phyloP scores from a whole-genome alignment of 2,113 vertebrate genomes.

The Cochlearius cochlearius region DNA sequence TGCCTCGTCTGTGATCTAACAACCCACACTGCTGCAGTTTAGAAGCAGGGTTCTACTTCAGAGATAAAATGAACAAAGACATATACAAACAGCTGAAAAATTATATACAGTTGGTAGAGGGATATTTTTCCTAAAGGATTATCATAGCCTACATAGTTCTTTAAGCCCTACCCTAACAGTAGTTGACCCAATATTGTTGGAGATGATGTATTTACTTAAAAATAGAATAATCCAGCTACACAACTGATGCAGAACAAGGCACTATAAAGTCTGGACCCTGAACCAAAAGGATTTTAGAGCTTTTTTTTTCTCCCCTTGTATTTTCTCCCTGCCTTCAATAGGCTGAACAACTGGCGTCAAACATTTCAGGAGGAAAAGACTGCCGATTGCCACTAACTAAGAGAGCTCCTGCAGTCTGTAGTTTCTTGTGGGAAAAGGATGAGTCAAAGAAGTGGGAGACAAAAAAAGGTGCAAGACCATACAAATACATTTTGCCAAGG shows the following conservation, averaged over 20 bases:
- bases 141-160: slow-evolving; percentile 58
- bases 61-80: background rate
- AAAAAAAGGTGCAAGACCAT: background rate
- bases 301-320: background rate
- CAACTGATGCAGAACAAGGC: background rate
- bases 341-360: background rate
- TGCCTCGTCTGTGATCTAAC: background rate
- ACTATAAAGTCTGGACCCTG: background rate
- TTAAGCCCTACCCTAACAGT: slow-evolving; percentile 34
- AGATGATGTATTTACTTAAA: slow-evolving; percentile 40
- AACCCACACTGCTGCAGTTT: background rate
- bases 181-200: slow-evolving; percentile 30
- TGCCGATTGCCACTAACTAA: background rate
- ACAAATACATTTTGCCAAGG: background rate
- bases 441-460: background rate
- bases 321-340: background rate
- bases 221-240: slow-evolving; percentile 47
- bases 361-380: background rate
- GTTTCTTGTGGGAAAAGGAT: background rate
- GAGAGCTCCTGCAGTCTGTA: background rate
- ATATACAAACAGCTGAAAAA: slow-evolving; percentile 53
- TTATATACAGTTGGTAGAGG: slow-evolving; percentile 29
- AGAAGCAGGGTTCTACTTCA: background rate
- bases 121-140: slow-evolving; percentile 44
- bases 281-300: background rate